Conservation (phyloP, 2,797 vertebrate genomes). For the Lagodon rhomboides region DNA sequence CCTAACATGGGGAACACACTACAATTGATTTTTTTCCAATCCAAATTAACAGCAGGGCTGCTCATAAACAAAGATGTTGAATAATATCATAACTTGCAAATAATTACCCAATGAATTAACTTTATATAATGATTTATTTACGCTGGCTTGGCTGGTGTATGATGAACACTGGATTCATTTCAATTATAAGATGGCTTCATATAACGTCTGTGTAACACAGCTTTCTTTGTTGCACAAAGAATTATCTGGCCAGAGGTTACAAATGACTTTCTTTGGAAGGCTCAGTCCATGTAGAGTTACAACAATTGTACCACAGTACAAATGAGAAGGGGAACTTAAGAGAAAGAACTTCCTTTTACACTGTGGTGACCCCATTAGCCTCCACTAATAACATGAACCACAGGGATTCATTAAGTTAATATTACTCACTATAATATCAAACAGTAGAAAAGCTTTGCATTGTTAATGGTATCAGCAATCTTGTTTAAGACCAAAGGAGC, state of each 20-base stretch:
- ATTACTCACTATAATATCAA: conserved; percentile 16
- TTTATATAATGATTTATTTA: not conserved
- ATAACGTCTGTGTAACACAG: not conserved
- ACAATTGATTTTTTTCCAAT: not conserved
- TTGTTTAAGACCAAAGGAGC: conserved; percentile 32
- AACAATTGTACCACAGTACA: not conserved
- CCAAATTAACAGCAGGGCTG: not conserved
- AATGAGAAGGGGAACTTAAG: not conserved
- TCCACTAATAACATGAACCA: conserved; percentile 41
- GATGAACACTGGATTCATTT: not conserved
- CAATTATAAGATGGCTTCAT: not conserved
- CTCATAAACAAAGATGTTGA: not conserved
- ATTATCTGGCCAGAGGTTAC: not conserved
- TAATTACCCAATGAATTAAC: conserved; percentile 5
- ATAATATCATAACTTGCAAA: not conserved
- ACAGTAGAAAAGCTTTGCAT: conserved; percentile 10
- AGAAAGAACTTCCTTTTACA: conserved; percentile 31
- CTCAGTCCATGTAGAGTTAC: not conserved
- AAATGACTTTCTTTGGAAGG: not conserved
- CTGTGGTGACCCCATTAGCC: conserved; percentile 49
- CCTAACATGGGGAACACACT: not conserved
- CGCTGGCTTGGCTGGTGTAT: not conserved
- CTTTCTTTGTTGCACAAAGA: not conserved
- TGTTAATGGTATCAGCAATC: conserved; percentile 28
- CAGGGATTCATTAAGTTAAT: conserved; percentile 39